Base-by-base conservation (phyloP, 2,113 vertebrate species). In the Thymallus thymallus region DNA sequence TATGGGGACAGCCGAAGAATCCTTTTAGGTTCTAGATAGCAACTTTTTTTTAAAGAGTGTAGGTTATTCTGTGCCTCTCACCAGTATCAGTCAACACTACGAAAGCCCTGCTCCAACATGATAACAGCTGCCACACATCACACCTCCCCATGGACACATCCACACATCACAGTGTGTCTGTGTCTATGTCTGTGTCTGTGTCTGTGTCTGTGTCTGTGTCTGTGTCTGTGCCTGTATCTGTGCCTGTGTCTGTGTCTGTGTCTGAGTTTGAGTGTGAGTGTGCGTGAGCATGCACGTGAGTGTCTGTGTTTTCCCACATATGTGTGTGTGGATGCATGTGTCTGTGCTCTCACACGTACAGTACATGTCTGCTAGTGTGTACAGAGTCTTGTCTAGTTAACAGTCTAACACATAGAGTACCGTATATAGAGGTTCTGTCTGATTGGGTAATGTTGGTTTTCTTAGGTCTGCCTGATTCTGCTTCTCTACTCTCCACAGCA, bases 71-170 rank as follows among this genome's bases (percentile, higher is more conserved):
- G 56, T 46, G 29, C n/a, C 60, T 45, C 48, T 64, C 62, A 64
- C 35, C 61, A 63, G 26, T 70, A 76, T 18, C 46, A n/a, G 18
- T 58, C 63, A 29, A 18, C 30, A 41, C 41, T 14, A 32, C 32
- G 24, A 23, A 23, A 20, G 71, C 60, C 30, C 58, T 73, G 71
- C 41, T 72, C 58, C 12, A 45, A 62, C 58, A 22, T 26, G 71
- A 72, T 46, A 45, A 46, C 41, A 46, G 62, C 62, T 29, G 62
- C 62, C 62, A 12, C 62, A 29, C 62, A 64, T 30, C 62, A 26
- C 62, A 64, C 24, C 12, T 26, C 62, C 12, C 13, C 62, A 30
- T 26, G 62, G 62, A 64, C 23, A 0, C 24, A 24, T 62, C 60
- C 20, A 3, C 24, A 71, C 55, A 3, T 61, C 20, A 12, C 14